Evolutionary conservation across 2,113 vertebrate genomes (phyloP).

Genomic region (Oophaga pumilio): DNA sequence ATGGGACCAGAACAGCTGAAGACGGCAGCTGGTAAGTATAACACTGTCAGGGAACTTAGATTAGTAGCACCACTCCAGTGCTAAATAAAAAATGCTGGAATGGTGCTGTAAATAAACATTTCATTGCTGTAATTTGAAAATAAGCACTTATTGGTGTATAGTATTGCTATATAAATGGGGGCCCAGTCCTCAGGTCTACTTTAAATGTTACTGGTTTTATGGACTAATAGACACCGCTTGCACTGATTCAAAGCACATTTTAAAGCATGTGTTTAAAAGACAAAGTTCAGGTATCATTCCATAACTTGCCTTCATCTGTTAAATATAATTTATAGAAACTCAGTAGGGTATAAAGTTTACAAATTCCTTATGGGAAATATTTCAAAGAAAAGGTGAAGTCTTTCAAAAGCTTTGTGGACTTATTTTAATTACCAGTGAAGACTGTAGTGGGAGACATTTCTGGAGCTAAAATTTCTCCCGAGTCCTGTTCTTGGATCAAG

Average conservation of each 20-base stretch:
- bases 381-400: constrained; percentile 18
- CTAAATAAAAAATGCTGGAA: too few species aligned
- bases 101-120: too few species aligned
- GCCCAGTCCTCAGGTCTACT: too few species aligned
- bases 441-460: constrained; percentile 3
- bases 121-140: too few species aligned
- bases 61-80: too few species aligned
- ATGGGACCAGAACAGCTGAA: too few species aligned
- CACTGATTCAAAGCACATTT: neutral
- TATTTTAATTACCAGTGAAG: constrained; percentile 24
- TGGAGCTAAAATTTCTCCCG: constrained; percentile 13
- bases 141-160: too few species aligned
- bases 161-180: too few species aligned
- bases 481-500: constrained; percentile 22
- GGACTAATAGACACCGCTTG: neutral
- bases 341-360: neutral
- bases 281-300: neutral
- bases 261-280: neutral
- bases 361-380: neutral
- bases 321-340: constrained; percentile 28
- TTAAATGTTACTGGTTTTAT: neutral
- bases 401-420: neutral
- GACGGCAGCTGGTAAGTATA: too few species aligned
- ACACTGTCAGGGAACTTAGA: too few species aligned
- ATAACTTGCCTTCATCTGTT: neutral